These are phyloP conservation scores for Neodiprion fabricii DNA, from an alignment of 1,140 invertebrate species.

Conservation along the genomic window DNA sequence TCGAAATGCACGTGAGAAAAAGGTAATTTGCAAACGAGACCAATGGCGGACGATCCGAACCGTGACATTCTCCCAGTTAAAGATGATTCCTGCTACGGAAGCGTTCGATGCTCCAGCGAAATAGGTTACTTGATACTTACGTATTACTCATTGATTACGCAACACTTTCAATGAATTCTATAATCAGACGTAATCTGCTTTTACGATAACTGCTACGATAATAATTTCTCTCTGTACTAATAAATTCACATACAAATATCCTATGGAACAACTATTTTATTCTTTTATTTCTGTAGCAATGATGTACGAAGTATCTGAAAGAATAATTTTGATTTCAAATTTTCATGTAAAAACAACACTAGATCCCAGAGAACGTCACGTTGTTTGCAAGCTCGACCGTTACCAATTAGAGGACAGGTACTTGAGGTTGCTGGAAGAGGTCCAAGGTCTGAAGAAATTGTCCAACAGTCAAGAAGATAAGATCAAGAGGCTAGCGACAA, in stretches of 20 bases:
- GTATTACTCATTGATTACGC: not conserved
- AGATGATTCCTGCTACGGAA: slow-evolving; percentile 43
- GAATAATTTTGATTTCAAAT: not conserved
- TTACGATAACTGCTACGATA: too few relatives aligned
- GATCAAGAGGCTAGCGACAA: slow-evolving; percentile 54
- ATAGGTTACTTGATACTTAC: slow-evolving; percentile 37
- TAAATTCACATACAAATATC: too few relatives aligned
- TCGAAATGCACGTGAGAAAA: not conserved
- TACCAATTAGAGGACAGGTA: slow-evolving; percentile 56
- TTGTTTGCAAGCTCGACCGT: slow-evolving; percentile 53
- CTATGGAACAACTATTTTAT: too few relatives aligned
- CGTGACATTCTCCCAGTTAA: slow-evolving; percentile 45
- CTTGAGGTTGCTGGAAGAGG: slow-evolving; percentile 51
- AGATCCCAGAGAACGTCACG: slow-evolving; percentile 55
- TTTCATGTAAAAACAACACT: slow-evolving; percentile 25
- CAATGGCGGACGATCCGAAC: slow-evolving; percentile 47
- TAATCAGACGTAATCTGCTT: too few relatives aligned
- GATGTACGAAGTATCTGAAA: too few relatives aligned
- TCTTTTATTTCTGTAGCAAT: too few relatives aligned
- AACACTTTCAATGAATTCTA: too few relatives aligned
- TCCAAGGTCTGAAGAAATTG: slow-evolving; percentile 49
- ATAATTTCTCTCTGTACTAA: too few relatives aligned
- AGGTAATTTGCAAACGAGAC: not conserved
- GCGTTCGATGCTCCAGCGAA: slow-evolving; percentile 34
- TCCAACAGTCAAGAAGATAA: slow-evolving; percentile 56